Base-by-base conservation (phyloP, 30 jellyfish, hydroid and myxozoan species). In the Aurelia coerulea region DNA sequence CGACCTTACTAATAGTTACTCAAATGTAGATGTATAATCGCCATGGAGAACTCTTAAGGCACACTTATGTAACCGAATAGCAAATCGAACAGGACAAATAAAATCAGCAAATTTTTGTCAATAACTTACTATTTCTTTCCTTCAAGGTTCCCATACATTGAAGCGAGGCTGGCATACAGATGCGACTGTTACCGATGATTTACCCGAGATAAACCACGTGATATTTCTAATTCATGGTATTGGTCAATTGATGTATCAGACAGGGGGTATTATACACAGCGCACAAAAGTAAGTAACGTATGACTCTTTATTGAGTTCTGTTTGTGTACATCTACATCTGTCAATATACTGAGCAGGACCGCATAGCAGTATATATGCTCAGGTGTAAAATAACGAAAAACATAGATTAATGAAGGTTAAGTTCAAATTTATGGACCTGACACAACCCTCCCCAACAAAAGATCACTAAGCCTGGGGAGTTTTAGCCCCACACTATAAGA, bases 161-260 rank as follows among this genome's bases (percentile, higher is more conserved):
- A 73, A 34, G 19, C 83, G 98, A 69, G 98, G 98, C 54, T 94
- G 90, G 86, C 96, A 89, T 42, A 83, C 86, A 31, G 96, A 78
- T 58, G 90, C 92, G 8, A 81, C 83, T 8, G 74, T 35, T 1
- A 68, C n/a, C 33, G 98, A 94, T 66, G 87, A 74, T 46, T 84
- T 73, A 29, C 90, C 88, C 3, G 96, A 84, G 49, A 80, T 94
- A 33, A 79, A 31, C 35, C 97, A 88, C 84, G 74, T 88, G 65
- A 80, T 94, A 34, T 94, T 94, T 62, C 79, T 94, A 11, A 86
- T 94, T 32, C 98, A 94, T 94, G 98, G 98, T 3, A 94, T 94
- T 37, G 98, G 98, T 10, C 98, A 94, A 65, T 18, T 94, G 84
- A 77, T 88, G 89, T 78, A 83, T 71, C 91, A 79, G 50, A 71